Conservation (phyloP, 2,888 invertebrate species). For the Neoscelio sp. region DNA sequence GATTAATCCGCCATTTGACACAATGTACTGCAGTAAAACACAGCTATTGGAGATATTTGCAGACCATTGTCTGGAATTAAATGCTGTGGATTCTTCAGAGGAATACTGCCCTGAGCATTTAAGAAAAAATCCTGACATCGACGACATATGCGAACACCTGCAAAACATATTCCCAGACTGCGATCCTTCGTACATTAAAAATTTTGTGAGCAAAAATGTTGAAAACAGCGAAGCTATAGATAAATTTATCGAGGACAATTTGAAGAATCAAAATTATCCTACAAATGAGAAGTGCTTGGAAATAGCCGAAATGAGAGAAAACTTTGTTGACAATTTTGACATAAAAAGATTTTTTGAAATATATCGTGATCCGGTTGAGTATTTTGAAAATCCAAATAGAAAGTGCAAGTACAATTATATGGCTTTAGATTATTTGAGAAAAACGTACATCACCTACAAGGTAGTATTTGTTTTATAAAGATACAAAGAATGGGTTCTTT, state of each 20-base stretch:
- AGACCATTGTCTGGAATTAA: conserved; percentile 2
- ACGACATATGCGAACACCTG: conserved; percentile 10
- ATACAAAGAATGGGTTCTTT: no score
- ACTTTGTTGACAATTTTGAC: conserved; percentile 9
- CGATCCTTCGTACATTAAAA: conserved; percentile 1
- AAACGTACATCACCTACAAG: conserved; percentile 5
- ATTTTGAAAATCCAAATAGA: conserved; percentile 24
- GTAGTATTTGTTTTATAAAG: conserved; percentile 8
- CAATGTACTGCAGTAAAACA: neutral
- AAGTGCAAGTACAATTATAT: conserved; percentile 1
- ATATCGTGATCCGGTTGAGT: conserved; percentile 11
- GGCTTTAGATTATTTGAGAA: conserved; percentile 7
- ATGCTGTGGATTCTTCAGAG: neutral
- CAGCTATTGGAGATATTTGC: conserved; percentile 8
- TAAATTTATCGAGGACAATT: conserved; percentile 28
- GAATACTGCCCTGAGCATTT: neutral
- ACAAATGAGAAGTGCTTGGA: conserved; percentile 19
- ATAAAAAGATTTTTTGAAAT: conserved; percentile 4
- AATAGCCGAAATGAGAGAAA: conserved; percentile 15
- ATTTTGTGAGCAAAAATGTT: conserved; percentile 23
- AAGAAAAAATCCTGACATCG: neutral
- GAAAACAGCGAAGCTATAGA: conserved; percentile 12
- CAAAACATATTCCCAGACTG: conserved; percentile 19
- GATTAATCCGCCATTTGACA: conserved; percentile 16
- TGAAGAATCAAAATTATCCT: conserved; percentile 20